A percentile compares a stretch with the other conserved stretches of the same genome.
These are phyloP conservation scores for Octopus sinensis DNA, from an alignment of 1,140 invertebrate genomes.

Conservation along the genomic window DNA sequence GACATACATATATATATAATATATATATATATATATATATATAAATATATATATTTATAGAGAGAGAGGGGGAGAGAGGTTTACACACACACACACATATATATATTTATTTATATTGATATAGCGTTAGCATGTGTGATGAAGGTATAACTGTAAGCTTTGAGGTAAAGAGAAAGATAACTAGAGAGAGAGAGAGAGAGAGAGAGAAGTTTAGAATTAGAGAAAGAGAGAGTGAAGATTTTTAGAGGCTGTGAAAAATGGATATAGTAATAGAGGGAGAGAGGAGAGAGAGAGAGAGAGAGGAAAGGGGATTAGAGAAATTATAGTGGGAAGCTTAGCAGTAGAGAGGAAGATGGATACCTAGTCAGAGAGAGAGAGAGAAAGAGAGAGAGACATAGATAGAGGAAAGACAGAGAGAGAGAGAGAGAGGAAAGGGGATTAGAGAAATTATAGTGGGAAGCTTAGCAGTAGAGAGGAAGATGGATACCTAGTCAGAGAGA, in stretches of 20 bases:
- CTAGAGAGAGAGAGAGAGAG: constrained; percentile 14
- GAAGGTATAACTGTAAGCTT: no score
- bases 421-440: not conserved
- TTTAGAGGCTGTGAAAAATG: not conserved
- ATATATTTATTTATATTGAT: no score
- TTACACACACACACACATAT: no score
- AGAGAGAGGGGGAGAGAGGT: no score
- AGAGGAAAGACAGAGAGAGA: constrained; percentile 5
- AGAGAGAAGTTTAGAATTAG: not conserved
- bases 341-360: constrained; percentile 11
- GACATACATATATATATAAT: no score
- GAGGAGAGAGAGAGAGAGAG: not conserved
- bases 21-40: no score
- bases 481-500: no score
- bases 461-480: no score
- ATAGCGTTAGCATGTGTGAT: no score
- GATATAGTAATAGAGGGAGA: not conserved
- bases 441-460: no score
- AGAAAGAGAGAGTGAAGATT: constrained; percentile 12
- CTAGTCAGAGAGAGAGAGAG: constrained; percentile 8
- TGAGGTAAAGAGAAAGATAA: not conserved
- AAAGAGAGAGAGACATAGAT: not conserved
- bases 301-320: not conserved
- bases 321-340: not conserved
- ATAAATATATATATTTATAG: no score